Conservation (phyloP, 2,797 vertebrate species). For the Acestrorhynchus altus region DNA sequence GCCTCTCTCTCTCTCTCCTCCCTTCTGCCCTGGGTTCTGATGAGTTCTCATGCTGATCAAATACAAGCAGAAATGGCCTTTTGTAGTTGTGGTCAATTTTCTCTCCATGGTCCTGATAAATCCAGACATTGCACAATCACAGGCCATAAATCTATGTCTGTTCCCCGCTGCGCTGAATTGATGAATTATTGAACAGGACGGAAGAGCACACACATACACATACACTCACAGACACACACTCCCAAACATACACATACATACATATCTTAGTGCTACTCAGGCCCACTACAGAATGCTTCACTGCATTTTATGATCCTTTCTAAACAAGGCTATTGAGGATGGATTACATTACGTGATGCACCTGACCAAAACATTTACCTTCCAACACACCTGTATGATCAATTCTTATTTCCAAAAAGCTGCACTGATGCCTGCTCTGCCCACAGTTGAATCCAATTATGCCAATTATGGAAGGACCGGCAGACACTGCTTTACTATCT, state of each 20-base stretch:
- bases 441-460: no score
- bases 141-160: conserved; percentile 88
- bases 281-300: conserved; percentile 11
- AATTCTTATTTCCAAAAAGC: neutral
- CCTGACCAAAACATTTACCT: neutral
- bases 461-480: no score
- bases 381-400: neutral
- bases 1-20: conserved; percentile 25
- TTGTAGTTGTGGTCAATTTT: conserved; percentile 92
- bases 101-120: conserved; percentile 89
- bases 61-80: conserved; percentile 90
- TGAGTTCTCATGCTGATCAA: conserved; percentile 91
- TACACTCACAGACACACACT: conserved; percentile 52
- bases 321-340: neutral
- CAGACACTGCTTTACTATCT: no score
- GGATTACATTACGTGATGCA: neutral
- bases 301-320: conserved; percentile 22
- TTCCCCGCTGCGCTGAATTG: conserved; percentile 85
- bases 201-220: conserved; percentile 45
- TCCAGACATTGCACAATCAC: conserved; percentile 91
- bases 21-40: conserved; percentile 77
- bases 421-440: no score
- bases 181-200: conserved; percentile 88
- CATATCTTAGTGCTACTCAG: conserved; percentile 23
- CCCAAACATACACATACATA: conserved; percentile 56